Evolutionary conservation across 2,888 invertebrate species (phyloP).

Genomic region (Dicycla oo): DNA sequence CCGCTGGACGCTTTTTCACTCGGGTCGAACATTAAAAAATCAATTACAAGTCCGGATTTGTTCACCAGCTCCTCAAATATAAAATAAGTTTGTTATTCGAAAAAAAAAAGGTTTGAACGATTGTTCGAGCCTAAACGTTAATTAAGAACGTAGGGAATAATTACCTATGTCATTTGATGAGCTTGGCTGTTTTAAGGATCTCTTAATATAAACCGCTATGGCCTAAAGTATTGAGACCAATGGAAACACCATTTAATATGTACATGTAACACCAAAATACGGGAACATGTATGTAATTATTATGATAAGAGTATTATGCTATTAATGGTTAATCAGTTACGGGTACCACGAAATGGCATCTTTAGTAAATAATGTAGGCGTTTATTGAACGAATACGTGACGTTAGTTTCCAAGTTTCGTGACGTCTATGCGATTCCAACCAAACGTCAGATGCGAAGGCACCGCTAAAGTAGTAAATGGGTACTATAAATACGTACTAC

Average conservation of each 20-base stretch:
- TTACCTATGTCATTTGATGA: slow-evolving; percentile 24
- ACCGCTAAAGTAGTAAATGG: not conserved
- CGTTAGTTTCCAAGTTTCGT: not conserved
- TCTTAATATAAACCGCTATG: slow-evolving; percentile 47
- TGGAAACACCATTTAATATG: slow-evolving; percentile 21
- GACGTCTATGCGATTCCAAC: not conserved
- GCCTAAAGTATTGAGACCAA: slow-evolving; percentile 55
- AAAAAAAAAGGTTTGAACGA: not conserved
- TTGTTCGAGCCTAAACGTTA: not conserved
- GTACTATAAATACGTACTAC: not conserved
- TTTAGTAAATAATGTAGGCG: not conserved
- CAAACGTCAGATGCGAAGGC: not conserved
- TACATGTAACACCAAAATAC: slow-evolving; percentile 16
- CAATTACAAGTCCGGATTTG: no score
- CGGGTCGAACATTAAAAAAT: no score
- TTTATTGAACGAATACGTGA: not conserved
- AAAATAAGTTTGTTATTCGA: not conserved
- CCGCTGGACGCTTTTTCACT: no score
- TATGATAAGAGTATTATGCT: slow-evolving; percentile 27
- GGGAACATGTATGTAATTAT: slow-evolving; percentile 25
- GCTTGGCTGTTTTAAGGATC: slow-evolving; percentile 38
- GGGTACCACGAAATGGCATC: not conserved
- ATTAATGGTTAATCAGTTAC: slow-evolving; percentile 10
- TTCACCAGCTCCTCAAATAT: no score
- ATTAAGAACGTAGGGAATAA: not conserved